These are phyloP conservation scores for Raja brachyura DNA, from an alignment of 2,113 vertebrate species.

Conservation along the genomic window DNA sequence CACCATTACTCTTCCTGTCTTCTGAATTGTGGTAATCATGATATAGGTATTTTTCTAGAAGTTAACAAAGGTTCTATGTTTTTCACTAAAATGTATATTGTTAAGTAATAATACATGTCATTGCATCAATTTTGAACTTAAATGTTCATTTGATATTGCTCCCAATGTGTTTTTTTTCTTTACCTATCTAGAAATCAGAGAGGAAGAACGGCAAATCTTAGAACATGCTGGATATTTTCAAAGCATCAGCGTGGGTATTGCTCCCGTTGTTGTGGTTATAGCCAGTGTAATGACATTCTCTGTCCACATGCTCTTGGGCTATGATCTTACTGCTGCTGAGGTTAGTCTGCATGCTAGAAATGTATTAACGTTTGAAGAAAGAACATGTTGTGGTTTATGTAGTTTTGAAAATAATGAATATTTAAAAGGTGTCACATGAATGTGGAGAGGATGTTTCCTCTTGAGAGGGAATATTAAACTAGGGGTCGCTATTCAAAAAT, in stretches of 20 bases:
- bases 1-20: neutral
- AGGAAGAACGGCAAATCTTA: slow-evolving; percentile 71
- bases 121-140: neutral
- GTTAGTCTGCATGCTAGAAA: slow-evolving; percentile 48
- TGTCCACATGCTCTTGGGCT: slow-evolving; percentile 81
- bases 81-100: neutral
- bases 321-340: slow-evolving; percentile 82
- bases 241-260: slow-evolving; percentile 85
- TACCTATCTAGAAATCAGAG: slow-evolving; percentile 66
- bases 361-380: neutral
- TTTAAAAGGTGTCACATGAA: neutral
- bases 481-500: too few relatives aligned
- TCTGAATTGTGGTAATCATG: too few relatives aligned
- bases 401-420: neutral
- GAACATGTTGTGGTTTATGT: neutral
- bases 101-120: neutral
- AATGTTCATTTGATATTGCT: neutral
- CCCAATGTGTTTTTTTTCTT: neutral
- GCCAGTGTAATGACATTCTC: slow-evolving; percentile 87
- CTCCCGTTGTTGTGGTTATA: slow-evolving; percentile 83
- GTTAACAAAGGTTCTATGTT: neutral
- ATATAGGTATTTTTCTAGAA: neutral
- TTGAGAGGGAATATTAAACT: too few relatives aligned
- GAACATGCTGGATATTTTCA: slow-evolving; percentile 83
- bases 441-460: neutral